Conservation (phyloP, 2,113 vertebrate genomes). For the Xenus cinereus region DNA sequence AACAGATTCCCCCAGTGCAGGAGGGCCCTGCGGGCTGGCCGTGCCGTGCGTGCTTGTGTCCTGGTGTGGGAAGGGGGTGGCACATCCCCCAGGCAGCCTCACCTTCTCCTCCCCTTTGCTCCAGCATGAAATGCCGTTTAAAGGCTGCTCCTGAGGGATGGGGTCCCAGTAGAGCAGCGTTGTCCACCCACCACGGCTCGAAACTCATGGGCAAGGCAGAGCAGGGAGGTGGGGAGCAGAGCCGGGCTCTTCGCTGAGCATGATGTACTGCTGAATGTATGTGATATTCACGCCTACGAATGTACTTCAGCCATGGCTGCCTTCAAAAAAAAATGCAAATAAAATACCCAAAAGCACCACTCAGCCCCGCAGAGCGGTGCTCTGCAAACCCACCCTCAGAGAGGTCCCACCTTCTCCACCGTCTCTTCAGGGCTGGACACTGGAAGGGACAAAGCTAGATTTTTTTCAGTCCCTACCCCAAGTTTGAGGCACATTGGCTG, state of each 20-base stretch:
- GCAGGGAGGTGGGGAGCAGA: not conserved
- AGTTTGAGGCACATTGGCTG: fast-evolving
- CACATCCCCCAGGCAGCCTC: fast-evolving
- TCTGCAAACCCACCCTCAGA: not conserved
- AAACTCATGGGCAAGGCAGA: not conserved
- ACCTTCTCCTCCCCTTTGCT: not conserved
- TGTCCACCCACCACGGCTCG: not conserved
- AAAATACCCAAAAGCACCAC: not conserved
- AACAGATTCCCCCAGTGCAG: not conserved
- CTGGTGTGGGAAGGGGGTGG: not conserved
- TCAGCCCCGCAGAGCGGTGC: not conserved
- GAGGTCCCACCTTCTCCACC: not conserved
- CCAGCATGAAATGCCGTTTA: not conserved
- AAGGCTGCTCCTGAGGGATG: fast-evolving
- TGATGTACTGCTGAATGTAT: not conserved
- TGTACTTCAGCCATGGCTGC: not conserved
- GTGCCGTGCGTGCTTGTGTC: not conserved
- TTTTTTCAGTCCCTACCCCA: not conserved
- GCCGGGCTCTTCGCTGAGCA: fast-evolving
- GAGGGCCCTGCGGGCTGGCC: not conserved
- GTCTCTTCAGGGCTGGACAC: not conserved
- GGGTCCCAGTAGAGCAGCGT: fast-evolving
- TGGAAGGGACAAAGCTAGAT: not conserved
- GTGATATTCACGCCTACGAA: fast-evolving
- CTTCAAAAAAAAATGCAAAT: not conserved